These are phyloP conservation scores for Arctia plantaginis DNA, from an alignment of 2,888 invertebrate genomes.

Conservation along the genomic window DNA sequence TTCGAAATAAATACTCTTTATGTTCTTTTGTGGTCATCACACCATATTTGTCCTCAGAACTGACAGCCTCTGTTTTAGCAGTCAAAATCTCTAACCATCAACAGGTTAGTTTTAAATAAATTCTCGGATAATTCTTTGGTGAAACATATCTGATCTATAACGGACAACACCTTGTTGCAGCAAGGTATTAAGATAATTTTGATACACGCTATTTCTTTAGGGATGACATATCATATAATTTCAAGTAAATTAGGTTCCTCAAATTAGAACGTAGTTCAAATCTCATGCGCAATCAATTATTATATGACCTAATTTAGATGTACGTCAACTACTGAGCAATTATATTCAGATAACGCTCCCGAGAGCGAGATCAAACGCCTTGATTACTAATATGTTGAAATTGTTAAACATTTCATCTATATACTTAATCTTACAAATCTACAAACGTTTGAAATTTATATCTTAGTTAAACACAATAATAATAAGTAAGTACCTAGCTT, in stretches of 20 bases:
- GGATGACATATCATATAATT: constrained; percentile 14
- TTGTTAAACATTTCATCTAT: constrained; percentile 42
- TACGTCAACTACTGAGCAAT: constrained; percentile 71
- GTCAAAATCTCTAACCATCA: too few relatives aligned
- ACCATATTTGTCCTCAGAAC: too few relatives aligned
- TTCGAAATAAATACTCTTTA: too few relatives aligned
- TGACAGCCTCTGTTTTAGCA: too few relatives aligned
- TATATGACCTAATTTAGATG: constrained; percentile 82
- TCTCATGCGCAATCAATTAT: constrained; percentile 77
- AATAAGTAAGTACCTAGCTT: constrained; percentile 4
- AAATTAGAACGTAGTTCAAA: constrained; percentile 61
- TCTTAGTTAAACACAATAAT: not conserved
- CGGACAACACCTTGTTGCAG: too few relatives aligned
- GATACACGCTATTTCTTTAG: not conserved
- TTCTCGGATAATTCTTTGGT: not conserved
- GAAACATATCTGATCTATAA: too few relatives aligned
- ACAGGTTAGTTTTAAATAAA: too few relatives aligned
- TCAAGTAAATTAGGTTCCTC: constrained; percentile 35
- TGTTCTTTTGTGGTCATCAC: too few relatives aligned
- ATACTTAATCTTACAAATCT: constrained; percentile 21
- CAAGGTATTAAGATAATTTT: not conserved
- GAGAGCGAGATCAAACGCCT: constrained; percentile 57
- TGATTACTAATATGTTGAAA: constrained; percentile 63
- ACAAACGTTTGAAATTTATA: constrained; percentile 26
- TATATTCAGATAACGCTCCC: constrained; percentile 72